Conservation (phyloP, 1,140 invertebrate genomes). For the Coptotermes formosanus region DNA sequence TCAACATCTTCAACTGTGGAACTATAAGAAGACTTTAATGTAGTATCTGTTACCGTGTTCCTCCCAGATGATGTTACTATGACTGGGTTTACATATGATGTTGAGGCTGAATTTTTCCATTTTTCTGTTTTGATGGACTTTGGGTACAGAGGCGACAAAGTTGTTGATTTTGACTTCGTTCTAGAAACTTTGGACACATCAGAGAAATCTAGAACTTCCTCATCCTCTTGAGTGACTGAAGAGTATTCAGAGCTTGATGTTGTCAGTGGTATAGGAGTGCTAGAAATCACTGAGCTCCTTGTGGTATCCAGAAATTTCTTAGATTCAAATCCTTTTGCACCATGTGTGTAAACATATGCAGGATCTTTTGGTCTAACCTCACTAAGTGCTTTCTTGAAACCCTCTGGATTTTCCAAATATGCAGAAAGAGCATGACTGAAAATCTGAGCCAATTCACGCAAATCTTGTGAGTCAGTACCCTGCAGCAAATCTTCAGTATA, state of each 20-base stretch:
- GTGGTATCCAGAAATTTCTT: conserved; percentile 58
- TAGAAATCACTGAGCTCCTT: conserved; percentile 69
- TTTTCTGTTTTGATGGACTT: background rate
- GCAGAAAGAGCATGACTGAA: conserved; percentile 78
- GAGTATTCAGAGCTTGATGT: conserved; percentile 47
- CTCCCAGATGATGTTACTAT: background rate
- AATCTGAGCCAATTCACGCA: conserved; percentile 74
- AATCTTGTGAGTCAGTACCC: conserved; percentile 44
- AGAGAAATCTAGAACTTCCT: conserved; percentile 73
- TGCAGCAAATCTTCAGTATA: conserved; percentile 9
- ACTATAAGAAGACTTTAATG: background rate
- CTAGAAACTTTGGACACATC: conserved; percentile 54
- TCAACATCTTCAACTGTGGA: background rate
- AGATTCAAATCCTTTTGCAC: background rate
- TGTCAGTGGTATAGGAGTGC: conserved; percentile 63
- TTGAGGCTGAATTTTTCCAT: background rate
- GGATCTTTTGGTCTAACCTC: conserved; percentile 74
- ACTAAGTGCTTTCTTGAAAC: conserved; percentile 70
- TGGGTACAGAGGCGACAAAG: background rate
- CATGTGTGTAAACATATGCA: background rate
- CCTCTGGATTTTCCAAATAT: conserved; percentile 75
- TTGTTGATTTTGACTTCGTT: background rate
- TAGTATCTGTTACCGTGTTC: background rate
- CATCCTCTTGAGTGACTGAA: conserved; percentile 61
- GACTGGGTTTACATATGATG: background rate